Evolutionary conservation across 2,888 invertebrate species (phyloP).

Genomic region (Eumerus sabulonum): DNA sequence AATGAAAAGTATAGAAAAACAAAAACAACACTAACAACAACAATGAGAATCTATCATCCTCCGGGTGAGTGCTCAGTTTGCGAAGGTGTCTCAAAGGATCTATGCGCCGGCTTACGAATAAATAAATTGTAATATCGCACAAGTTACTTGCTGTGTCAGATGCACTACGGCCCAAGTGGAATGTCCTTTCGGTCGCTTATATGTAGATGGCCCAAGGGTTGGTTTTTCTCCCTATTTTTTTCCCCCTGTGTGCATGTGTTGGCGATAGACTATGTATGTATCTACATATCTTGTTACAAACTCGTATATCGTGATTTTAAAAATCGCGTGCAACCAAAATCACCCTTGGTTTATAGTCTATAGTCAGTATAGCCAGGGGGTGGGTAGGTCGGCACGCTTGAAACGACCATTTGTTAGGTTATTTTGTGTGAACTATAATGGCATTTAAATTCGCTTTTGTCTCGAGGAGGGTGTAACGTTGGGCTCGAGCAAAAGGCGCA

Average conservation of each 20-base stretch:
- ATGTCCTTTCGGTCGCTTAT: no score
- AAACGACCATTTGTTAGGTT: slow-evolving; percentile 46
- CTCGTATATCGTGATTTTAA: slow-evolving; percentile 64
- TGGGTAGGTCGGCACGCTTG: slow-evolving; percentile 37
- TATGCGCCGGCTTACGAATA: slow-evolving; percentile 49
- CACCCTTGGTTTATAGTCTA: slow-evolving; percentile 6
- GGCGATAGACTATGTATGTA: slow-evolving; percentile 7
- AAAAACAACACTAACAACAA: background rate
- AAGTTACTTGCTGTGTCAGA: slow-evolving; percentile 45
- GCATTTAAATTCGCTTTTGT: slow-evolving; percentile 52
- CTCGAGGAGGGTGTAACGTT: no score
- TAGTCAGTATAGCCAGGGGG: background rate
- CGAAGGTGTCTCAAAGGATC: slow-evolving; percentile 64
- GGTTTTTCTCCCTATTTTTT: background rate
- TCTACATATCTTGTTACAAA: slow-evolving; percentile 35
- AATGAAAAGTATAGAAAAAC: slow-evolving; percentile 14
- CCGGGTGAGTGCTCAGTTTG: slow-evolving; percentile 9
- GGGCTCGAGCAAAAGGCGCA: slow-evolving; percentile 7
- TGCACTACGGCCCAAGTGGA: no score
- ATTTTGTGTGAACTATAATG: slow-evolving; percentile 60
- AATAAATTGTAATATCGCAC: slow-evolving; percentile 36
- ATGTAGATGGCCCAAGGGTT: no score
- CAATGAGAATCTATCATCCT: slow-evolving; percentile 40
- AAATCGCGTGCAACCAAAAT: slow-evolving; percentile 53
- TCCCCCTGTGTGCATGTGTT: slow-evolving; percentile 12